These are phyloP conservation scores for Cololabis saira DNA, from an alignment of 2,113 vertebrate species.

Conservation along the genomic window DNA sequence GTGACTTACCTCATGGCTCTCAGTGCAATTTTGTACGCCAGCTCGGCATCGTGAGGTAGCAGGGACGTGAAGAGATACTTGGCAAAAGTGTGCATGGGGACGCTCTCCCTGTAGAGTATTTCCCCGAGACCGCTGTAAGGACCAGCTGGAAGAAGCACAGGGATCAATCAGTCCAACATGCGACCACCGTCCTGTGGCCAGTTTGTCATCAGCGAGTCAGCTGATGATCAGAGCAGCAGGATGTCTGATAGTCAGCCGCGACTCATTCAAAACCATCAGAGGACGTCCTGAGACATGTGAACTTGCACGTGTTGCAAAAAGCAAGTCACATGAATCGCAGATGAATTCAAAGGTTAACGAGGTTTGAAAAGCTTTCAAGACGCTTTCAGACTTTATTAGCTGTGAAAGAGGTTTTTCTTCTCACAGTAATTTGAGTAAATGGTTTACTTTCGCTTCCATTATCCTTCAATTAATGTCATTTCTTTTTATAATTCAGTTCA, in stretches of 20 bases:
- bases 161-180: neutral
- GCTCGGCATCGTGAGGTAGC: constrained; percentile 98
- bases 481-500: too few species aligned
- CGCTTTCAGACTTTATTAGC: too few species aligned
- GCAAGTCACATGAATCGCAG: too few species aligned
- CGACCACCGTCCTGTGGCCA: too few species aligned
- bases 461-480: too few species aligned
- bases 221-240: neutral
- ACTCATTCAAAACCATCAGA: neutral
- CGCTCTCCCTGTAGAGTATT: constrained; percentile 94
- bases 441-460: too few species aligned
- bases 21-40: constrained; percentile 98
- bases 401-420: too few species aligned
- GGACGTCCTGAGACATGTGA: constrained; percentile 3
- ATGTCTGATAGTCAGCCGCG: neutral
- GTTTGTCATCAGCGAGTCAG: constrained; percentile 14
- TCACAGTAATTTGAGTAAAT: too few species aligned
- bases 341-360: too few species aligned
- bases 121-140: constrained; percentile 97
- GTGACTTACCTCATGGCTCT: constrained; percentile 94
- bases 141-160: constrained; percentile 83
- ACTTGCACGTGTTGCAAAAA: neutral
- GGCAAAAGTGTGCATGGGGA: constrained; percentile 99
- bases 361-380: too few species aligned
- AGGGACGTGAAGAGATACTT: constrained; percentile 98